Evolutionary conservation across 2,113 vertebrate species (phyloP).

Genomic region (Vireo altiloquus): DNA sequence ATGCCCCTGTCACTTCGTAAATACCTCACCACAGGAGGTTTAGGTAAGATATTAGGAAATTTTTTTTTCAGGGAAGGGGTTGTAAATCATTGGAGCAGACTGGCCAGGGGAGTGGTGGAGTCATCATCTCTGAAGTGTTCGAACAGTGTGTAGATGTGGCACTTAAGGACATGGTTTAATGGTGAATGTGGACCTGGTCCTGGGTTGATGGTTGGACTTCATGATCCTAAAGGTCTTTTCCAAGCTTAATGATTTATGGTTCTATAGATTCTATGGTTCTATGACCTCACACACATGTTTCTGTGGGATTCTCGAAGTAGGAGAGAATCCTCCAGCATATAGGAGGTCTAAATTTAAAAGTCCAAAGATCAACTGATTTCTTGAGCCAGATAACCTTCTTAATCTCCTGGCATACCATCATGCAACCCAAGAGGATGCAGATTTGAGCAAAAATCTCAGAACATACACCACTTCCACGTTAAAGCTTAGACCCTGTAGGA

Average conservation of each 20-base stretch:
- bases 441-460: not conserved
- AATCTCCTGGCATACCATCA: not conserved
- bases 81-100: not conserved
- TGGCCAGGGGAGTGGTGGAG: not conserved
- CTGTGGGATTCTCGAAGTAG: not conserved
- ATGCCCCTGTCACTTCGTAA: rapidly evolving
- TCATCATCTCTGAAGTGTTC: not conserved
- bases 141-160: not conserved
- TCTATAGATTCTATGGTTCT: not conserved
- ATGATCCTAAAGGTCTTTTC: not conserved
- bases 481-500: not conserved
- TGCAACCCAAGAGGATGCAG: not conserved
- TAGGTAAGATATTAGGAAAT: not conserved
- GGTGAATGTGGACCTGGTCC: not conserved
- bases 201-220: not conserved
- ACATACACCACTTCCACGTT: not conserved
- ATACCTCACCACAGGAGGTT: not conserved
- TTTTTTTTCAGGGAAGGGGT: not conserved
- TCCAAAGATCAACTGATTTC: not conserved
- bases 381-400: not conserved
- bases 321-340: not conserved
- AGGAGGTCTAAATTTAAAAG: not conserved
- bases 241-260: rapidly evolving
- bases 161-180: not conserved
- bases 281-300: not conserved